Conservation (phyloP, 1,140 invertebrate genomes). For the Wasmannia auropunctata region DNA sequence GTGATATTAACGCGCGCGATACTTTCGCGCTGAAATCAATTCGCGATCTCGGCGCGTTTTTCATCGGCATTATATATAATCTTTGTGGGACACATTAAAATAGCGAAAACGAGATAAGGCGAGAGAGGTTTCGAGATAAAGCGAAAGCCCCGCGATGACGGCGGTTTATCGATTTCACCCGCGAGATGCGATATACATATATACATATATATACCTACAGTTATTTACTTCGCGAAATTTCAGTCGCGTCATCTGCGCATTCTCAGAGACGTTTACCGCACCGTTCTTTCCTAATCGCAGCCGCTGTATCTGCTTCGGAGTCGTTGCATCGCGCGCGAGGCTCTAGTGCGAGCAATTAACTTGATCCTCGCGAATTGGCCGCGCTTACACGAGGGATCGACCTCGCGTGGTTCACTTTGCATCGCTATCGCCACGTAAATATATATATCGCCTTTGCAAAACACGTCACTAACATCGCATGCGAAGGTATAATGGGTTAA, state of each 20-base stretch:
- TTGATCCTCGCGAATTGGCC: no score
- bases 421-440: not conserved
- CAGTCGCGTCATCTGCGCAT: slow-evolving; percentile 15
- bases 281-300: not conserved
- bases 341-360: not conserved
- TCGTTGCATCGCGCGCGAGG: not conserved
- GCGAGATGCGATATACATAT: not conserved
- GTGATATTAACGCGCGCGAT: not conserved
- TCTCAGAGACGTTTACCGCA: not conserved
- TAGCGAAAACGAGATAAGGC: not conserved
- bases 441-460: not conserved
- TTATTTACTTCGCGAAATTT: slow-evolving; percentile 17
- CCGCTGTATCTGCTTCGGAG: not conserved
- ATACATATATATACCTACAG: no score
- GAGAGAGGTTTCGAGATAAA: slow-evolving; percentile 2
- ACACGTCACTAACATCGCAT: not conserved
- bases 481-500: not conserved
- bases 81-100: slow-evolving; percentile 18
- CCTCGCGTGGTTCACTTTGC: not conserved
- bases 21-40: not conserved
- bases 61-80: not conserved
- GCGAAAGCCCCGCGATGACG: not conserved
- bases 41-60: not conserved
- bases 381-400: not conserved
- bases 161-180: slow-evolving; percentile 14